Base-by-base conservation (phyloP, 2,888 invertebrate species). In the Pollenia angustigena region DNA sequence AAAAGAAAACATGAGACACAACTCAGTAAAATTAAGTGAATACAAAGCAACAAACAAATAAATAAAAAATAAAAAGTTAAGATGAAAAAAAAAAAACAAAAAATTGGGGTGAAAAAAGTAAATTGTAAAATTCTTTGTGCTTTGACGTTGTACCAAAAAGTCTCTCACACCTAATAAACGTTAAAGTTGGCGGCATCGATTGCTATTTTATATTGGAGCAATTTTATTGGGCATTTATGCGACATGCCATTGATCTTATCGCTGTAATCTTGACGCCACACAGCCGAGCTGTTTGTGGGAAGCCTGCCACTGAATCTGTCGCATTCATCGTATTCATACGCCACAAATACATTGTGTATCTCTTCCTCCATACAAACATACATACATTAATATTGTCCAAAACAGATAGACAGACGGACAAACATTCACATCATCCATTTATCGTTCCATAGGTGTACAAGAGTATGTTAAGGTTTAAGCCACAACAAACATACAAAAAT, bases 221-320 rank as follows among this genome's bases (percentile, higher is more conserved):
- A 90, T 91, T 91, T 91, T 91, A 91, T 91, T 91, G 90, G 90
- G 90, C 91, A 90, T 91, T 91, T 90, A 91, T 91, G 90, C 90
- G 91, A 91, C 91, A 91, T 90, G 90, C 90, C 91, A 91, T 91
- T 91, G 91, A 92, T 92, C 91, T 92, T 92, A 91, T 92, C 91
- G 90, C 89, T 89, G 90, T 91, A 91, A 92, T 92, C 92, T 92
- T 92, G 92, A 92, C 92, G 92, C 92, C 92, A 92, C 91, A 90
- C 90, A 90, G 90, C 90, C 89, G 89, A 87, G 87, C 83, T 80
- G 83, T 75, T 87, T 87, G 86, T 87, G 86, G 86, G 83, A 87
- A 87, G 86, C 86, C 86, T 87, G 86, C 86, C 86, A 87, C 86
- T 72, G 83, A 83, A 87, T 87, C 86, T 87, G 83, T 87, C 86